Conservation (phyloP, 2,888 invertebrate genomes). For the Daptonema setosum region DNA sequence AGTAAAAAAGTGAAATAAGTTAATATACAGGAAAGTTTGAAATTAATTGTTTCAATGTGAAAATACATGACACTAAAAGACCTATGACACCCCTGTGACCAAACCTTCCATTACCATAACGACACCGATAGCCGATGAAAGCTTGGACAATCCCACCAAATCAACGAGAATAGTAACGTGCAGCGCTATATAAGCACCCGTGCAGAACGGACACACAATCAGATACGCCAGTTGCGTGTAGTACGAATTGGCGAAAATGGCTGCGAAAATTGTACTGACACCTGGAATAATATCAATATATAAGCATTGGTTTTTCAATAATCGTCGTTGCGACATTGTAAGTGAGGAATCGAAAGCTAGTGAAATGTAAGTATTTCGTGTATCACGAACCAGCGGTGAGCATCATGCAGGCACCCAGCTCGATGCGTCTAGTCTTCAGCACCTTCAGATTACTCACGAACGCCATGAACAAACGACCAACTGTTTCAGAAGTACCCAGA, state of each 20-base stretch:
- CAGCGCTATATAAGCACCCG: conserved; percentile 2
- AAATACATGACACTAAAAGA: neutral
- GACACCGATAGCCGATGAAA: conserved; percentile 2
- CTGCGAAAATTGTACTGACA: neutral
- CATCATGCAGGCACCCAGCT: neutral
- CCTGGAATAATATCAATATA: too few species aligned
- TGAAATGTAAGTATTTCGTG: neutral
- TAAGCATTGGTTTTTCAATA: too few species aligned
- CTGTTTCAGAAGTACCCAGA: neutral
- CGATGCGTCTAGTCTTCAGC: neutral
- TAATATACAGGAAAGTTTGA: too few species aligned
- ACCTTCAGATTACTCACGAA: neutral
- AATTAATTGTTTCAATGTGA: neutral
- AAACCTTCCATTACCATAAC: conserved; percentile 1
- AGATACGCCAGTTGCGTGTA: neutral
- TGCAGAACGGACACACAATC: neutral
- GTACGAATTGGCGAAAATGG: neutral
- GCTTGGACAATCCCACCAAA: neutral
- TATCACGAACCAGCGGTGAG: neutral
- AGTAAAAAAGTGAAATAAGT: too few species aligned
- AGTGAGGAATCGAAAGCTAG: too few species aligned
- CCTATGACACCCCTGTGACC: neutral
- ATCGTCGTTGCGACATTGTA: too few species aligned
- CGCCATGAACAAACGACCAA: conserved; percentile 3
- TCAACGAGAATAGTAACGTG: neutral